phyloP scores from a whole-genome alignment of 2,888 invertebrate genomes.

The Calameuta filiformis region DNA sequence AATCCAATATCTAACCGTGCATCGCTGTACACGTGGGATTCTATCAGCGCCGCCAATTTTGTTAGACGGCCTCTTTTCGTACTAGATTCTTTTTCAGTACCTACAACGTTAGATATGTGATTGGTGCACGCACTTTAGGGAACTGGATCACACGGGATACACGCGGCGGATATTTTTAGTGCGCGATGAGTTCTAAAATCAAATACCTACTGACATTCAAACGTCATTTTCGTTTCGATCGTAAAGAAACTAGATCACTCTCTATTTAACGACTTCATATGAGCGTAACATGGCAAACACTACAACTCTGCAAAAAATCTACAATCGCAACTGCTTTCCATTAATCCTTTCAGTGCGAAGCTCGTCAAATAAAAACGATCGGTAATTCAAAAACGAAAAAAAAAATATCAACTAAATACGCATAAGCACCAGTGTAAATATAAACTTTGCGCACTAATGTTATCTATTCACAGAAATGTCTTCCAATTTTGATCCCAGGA shows the following conservation, averaged over 20 bases:
- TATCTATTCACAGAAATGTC: background rate
- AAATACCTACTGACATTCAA: background rate
- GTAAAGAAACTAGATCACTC: background rate
- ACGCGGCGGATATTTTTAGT: background rate
- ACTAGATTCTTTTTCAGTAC: too few species aligned
- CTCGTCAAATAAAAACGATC: too few species aligned
- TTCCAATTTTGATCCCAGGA: background rate
- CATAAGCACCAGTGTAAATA: background rate
- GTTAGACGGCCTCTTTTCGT: too few species aligned
- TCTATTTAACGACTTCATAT: background rate
- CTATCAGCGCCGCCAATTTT: too few species aligned
- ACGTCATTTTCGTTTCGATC: background rate
- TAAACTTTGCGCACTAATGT: background rate
- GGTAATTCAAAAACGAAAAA: background rate
- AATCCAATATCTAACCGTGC: too few species aligned
- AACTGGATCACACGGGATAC: background rate
- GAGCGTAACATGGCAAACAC: background rate
- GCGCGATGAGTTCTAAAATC: background rate
- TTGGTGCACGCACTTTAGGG: too few species aligned
- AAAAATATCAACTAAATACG: background rate
- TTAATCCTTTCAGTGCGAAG: background rate
- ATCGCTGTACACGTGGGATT: too few species aligned
- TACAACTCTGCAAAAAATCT: background rate
- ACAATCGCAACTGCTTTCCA: background rate
- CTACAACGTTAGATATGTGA: too few species aligned